Evolutionary conservation across 2,797 vertebrate genomes (phyloP).

Genomic region (Lithobates sylvaticus): DNA sequence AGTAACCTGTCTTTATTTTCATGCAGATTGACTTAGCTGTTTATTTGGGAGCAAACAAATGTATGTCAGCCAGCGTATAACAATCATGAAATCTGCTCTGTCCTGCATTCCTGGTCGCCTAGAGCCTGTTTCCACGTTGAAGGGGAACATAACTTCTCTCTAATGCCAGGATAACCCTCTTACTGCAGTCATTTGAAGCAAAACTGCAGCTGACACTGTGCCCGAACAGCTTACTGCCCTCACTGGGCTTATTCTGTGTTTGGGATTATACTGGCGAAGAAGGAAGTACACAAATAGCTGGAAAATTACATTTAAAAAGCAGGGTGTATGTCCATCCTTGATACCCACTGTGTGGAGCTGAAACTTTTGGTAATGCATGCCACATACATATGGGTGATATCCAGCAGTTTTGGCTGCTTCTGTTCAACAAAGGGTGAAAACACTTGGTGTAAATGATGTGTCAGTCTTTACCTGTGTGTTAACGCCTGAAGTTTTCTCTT

Average conservation of each 20-base stretch:
- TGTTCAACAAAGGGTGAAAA: not conserved
- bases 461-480: too few species aligned
- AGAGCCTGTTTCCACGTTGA: slow-evolving; percentile 53
- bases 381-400: not conserved
- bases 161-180: slow-evolving; percentile 60
- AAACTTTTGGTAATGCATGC: not conserved
- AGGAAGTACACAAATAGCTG: slow-evolving; percentile 15
- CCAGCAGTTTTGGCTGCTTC: not conserved
- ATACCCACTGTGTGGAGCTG: not conserved
- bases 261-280: slow-evolving; percentile 42
- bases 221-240: slow-evolving; percentile 52
- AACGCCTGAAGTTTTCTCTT: too few species aligned
- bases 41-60: slow-evolving; percentile 45
- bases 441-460: not conserved
- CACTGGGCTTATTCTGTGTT: slow-evolving; percentile 31
- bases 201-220: slow-evolving; percentile 53
- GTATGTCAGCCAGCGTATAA: slow-evolving; percentile 44
- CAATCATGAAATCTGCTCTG: slow-evolving; percentile 53
- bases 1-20: slow-evolving; percentile 25
- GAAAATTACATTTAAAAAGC: slow-evolving; percentile 1
- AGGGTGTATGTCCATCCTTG: not conserved
- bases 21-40: slow-evolving; percentile 43
- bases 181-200: slow-evolving; percentile 59
- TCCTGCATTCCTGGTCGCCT: slow-evolving; percentile 57
- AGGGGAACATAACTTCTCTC: slow-evolving; percentile 48